Conservation (phyloP, 2,888 invertebrate species). For the Ophraella communa region DNA sequence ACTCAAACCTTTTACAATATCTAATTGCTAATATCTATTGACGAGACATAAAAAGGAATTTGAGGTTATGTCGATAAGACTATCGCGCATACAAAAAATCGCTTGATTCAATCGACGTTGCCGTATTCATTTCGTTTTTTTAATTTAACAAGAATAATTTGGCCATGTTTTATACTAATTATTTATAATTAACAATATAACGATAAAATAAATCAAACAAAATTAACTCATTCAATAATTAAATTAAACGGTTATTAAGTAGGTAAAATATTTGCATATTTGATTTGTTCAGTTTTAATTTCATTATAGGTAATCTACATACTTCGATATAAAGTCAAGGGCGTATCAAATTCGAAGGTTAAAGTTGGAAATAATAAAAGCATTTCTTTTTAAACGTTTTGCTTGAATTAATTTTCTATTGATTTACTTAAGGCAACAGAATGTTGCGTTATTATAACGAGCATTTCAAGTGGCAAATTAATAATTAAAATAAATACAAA, state of each 20-base stretch:
- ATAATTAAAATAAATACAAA: too few species aligned
- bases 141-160: neutral
- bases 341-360: neutral
- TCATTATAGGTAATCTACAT: neutral
- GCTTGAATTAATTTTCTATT: too few species aligned
- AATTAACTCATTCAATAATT: neutral
- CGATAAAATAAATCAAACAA: neutral
- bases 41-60: constrained; percentile 28
- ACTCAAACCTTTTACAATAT: constrained; percentile 19
- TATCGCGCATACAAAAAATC: constrained; percentile 30
- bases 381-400: neutral
- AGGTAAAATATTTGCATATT: neutral
- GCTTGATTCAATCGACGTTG: constrained; percentile 13
- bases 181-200: too few species aligned
- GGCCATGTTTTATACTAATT: neutral
- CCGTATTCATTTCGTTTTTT: neutral
- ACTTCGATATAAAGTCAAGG: neutral
- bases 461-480: too few species aligned
- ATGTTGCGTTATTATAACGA: too few species aligned
- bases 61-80: constrained; percentile 34
- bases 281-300: neutral
- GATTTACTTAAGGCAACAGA: too few species aligned
- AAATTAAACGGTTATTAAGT: neutral
- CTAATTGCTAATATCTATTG: constrained; percentile 9
- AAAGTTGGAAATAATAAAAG: too few species aligned